Base-by-base conservation (phyloP, 2,797 vertebrate species). In the Sparidentex hasta region DNA sequence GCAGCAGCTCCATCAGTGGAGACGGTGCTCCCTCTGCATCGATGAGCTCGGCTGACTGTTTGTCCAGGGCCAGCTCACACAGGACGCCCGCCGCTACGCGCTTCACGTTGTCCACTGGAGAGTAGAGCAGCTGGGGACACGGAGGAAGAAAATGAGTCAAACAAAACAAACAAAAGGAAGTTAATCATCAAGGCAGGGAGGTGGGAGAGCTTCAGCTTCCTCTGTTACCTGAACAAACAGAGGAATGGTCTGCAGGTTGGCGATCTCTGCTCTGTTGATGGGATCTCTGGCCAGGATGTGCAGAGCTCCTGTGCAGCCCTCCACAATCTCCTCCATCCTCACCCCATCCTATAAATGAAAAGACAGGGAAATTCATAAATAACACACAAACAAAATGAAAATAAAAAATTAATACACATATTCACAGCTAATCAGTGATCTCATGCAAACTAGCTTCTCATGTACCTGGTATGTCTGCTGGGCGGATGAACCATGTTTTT, bases 291-390 rank as follows among this genome's bases (percentile, higher is more conserved):
- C 98, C 47, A 99, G 94, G 93, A 99, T 99, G 89, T 99, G 98
- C 89, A 99, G 94, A 1, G 98, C 98, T 62, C 98, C 98, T 0
- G 98, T 99, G 90, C 96, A 97, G 43, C 98, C 98, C 92, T 99
- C 98, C 77, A 99, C 98, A 0, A 99, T 99, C 95, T 99, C 98
- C 83, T 99, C 98, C 98, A 99, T 99, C 91, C 95, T 96, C 81
- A 99, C 98, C 0, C 98, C 98, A 2, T 99, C 98, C 98, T 99
- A 92, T 68, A 4, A 8, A 59, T 14, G 18, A 43, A 29, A 14
- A 70, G 17, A 29, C 18, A 54, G 2, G n/a, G 4, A 54, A 43
- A 50, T 7, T 18, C 5, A 27, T n/a, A 11, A 57, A 58, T 44
- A 23, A 82, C 61, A 68, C 51, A 62, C 8, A 38, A 6, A 33